phyloP scores from a whole-genome alignment of 2,797 vertebrate species.

The Clarias laeviceps region DNA sequence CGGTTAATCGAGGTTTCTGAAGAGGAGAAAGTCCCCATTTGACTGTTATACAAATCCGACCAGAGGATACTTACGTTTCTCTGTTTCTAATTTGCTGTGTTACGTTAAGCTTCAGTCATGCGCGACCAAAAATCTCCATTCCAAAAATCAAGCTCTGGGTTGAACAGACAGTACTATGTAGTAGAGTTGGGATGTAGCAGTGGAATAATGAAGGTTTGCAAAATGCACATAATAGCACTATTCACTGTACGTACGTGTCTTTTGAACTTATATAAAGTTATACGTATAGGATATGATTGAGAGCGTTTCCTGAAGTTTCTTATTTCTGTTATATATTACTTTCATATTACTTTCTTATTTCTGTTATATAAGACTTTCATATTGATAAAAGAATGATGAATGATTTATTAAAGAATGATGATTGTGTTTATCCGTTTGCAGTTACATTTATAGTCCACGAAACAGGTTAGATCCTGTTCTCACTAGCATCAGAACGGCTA shows the following conservation, averaged over 20 bases:
- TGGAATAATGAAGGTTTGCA: not conserved
- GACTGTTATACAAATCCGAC: slow-evolving; percentile 25
- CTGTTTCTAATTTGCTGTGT: slow-evolving; percentile 1
- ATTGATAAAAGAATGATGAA: not conserved
- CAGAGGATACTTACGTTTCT: not conserved
- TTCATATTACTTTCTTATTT: not conserved
- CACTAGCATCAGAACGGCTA: not conserved
- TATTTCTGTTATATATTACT: not conserved
- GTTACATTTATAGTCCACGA: not conserved
- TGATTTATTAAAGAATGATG: not conserved
- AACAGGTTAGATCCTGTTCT: not conserved
- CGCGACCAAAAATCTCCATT: not conserved
- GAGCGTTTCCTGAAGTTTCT: not conserved
- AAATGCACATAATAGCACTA: not conserved
- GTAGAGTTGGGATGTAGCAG: not conserved
- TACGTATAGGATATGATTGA: not conserved
- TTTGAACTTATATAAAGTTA: not conserved
- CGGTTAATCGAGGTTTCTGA: slow-evolving; percentile 1
- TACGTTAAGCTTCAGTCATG: not conserved
- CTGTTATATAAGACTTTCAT: not conserved
- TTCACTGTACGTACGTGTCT: not conserved
- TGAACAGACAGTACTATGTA: not conserved
- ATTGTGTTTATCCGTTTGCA: not conserved
- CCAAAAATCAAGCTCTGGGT: too few relatives aligned
- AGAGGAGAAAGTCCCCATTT: slow-evolving; percentile 25